These are phyloP conservation scores for Enteromius trimaculatus DNA, from an alignment of 2,797 vertebrate species.

Conservation along the genomic window DNA sequence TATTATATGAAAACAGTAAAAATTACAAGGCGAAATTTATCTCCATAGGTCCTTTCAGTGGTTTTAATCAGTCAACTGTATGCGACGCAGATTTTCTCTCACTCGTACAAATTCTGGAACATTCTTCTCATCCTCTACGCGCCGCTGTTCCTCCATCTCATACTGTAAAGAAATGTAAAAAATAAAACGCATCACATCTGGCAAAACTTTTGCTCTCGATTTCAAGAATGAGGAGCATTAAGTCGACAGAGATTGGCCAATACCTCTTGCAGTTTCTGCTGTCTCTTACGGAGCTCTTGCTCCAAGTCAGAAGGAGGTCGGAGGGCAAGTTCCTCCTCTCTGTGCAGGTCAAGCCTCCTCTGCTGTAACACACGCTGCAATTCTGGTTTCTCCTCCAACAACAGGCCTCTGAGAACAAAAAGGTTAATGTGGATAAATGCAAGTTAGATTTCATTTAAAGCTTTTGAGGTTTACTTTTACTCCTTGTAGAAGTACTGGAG, in stretches of 20 bases:
- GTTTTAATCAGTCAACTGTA: slow-evolving; percentile 70
- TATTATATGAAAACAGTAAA: slow-evolving; percentile 9
- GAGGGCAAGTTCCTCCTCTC: slow-evolving; percentile 74
- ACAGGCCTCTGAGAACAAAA: slow-evolving; percentile 72
- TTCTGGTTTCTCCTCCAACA: slow-evolving; percentile 78
- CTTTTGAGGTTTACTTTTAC: neutral
- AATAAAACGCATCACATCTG: neutral
- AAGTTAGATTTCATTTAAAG: neutral
- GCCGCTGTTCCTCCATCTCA: slow-evolving; percentile 76
- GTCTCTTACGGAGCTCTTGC: slow-evolving; percentile 80
- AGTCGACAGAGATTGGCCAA: neutral
- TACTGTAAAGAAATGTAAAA: slow-evolving; percentile 64
- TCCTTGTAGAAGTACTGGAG: neutral
- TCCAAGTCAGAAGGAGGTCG: slow-evolving; percentile 77
- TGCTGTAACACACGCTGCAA: slow-evolving; percentile 79
- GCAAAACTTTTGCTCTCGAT: neutral
- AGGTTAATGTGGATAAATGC: neutral
- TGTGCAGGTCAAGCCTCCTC: slow-evolving; percentile 74
- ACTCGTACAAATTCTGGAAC: slow-evolving; percentile 80
- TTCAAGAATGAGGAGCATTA: neutral
- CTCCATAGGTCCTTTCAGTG: slow-evolving; percentile 20
- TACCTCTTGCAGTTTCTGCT: slow-evolving; percentile 79
- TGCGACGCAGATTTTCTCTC: slow-evolving; percentile 77
- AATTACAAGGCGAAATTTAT: slow-evolving; percentile 29
- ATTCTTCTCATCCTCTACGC: slow-evolving; percentile 71